Base-by-base conservation (phyloP, 2,888 invertebrate species). In the Acanthopleura granulata region DNA sequence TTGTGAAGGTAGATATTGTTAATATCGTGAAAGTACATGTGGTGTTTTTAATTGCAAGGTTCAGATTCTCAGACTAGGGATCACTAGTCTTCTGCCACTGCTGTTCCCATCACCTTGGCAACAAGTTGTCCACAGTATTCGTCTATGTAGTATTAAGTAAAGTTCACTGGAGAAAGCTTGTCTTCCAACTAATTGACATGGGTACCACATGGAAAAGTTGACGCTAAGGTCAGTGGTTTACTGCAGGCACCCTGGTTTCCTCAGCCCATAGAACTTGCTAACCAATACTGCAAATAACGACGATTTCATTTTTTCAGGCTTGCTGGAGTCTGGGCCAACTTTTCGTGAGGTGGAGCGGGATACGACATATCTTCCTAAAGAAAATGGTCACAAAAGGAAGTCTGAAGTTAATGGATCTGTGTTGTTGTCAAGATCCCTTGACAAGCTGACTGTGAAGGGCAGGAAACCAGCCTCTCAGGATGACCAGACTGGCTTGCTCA, bases 281-380 rank as follows among this genome's bases (percentile, higher is more conserved):
- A 57, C 18, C 1, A 57, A 12, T 57, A 4, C 1, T 57, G 1
- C 12, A 57, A 9, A 9, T 9, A 9, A 57, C 12, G 57, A 3
- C 3, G 6, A 6, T 57, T 57, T 3, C 3, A 27, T 66, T 18
- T 27, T 66, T 66, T 6, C 66, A 66, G 66, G 66, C 25, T 66
- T 66, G 25, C 25, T 66, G 25, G 66, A 66, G 27, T 66, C 66
- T 27, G 66, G 25, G 25, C 66, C 66, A 66, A 66, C 66, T 22
- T 66, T 66, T 27, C 66, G 66, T 22, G 66, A 66, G 29, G 25
- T 66, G 16, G 29, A 22, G 22, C 66, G 29, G 3, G 57, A 57
- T 6, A 4, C 6, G 3, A 18, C 57, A 57, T 57, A 18, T 22
- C 3, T 18, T 57, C 57, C 57, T n/a, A 57, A 22, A 57, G n/a